Evolutionary conservation across 2,797 vertebrate genomes (phyloP), one percentile per base, ranked within the genome.

Genomic region (Loriculus beryllinus): DNA sequence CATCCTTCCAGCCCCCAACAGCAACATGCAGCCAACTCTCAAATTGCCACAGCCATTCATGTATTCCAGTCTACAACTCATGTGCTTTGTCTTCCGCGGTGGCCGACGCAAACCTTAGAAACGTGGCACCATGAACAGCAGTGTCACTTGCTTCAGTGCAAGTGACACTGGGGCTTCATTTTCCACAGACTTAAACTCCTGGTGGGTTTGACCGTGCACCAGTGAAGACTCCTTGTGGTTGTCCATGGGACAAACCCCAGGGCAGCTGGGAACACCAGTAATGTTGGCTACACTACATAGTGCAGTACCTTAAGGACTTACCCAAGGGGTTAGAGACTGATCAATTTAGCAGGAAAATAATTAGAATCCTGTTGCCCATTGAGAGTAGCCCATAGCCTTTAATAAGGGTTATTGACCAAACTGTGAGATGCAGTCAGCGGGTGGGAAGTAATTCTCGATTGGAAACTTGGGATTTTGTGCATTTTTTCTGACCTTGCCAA

Each of bases 221-320:
- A 11, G 7, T 79, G 48, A 69, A 69, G 21, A 17, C 20, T 52
- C 51, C 33, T 40, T 86, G 37, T 23, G 39, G 13, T 45, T 86
- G 59, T 63, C 39, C 10, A 4, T 26, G 6, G 18, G 31, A 43
- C 31, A 69, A 67, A 81, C 75, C 51, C 2, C 20, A 35, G 31
- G 80, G 69, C 57, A 57, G 35, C 19, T 77, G 62, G 20, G 7
- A 71, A 35, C 6, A 12, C 35, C 28, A 21, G 19, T 31, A 71
- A 12, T 7, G 23, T 17, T 22, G 45, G 29, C 2, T 28, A 20
- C 56, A 65, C 37, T 48, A 29, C 1, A 0, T 25, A 35, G 10
- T 56, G 28, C 37, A 54, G 23, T 70, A 74, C 21, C 33, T 51
- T 82, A 37, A 64, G 75, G 56, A 43, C 2, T 59, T 82, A 26